Evolutionary conservation across 2,113 vertebrate species (phyloP).

Genomic region (Hiodon alosoides): DNA sequence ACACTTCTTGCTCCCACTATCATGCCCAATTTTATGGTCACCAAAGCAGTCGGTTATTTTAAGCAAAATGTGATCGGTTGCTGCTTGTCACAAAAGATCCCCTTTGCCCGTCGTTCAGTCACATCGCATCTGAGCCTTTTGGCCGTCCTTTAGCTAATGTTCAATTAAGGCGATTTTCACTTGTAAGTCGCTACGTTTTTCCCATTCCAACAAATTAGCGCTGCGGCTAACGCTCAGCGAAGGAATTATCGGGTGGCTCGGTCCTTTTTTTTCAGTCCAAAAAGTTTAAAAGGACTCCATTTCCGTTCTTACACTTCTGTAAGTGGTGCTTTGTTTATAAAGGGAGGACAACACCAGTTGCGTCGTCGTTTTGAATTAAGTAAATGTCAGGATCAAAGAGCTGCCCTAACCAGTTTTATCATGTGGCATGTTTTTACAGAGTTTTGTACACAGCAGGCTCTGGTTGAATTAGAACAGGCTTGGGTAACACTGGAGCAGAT

Average conservation of each 20-base stretch:
- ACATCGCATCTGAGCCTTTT: conserved; percentile 83
- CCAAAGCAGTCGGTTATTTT: too few species aligned
- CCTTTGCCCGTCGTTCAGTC: conserved; percentile 74
- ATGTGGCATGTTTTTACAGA: too few species aligned
- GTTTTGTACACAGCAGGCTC: conserved; percentile 49
- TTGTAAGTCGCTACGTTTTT: conserved; percentile 98
- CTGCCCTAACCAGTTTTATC: conserved; percentile 33
- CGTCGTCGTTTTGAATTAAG: not conserved
- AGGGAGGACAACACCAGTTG: too few species aligned
- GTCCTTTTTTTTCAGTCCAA: conserved; percentile 78
- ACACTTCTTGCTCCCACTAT: too few species aligned
- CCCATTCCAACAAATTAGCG: conserved; percentile 92
- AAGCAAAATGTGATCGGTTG: too few species aligned
- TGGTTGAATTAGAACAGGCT: conserved; percentile 66
- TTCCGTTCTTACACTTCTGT: conserved; percentile 47
- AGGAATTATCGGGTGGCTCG: conserved; percentile 90
- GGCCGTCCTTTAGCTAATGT: conserved; percentile 84
- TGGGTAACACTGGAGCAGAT: conserved; percentile 74
- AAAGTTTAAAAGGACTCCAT: conserved; percentile 49
- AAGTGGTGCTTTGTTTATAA: conserved; percentile 20
- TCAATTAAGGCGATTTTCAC: conserved; percentile 97
- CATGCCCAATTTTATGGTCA: too few species aligned
- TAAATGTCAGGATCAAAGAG: conserved; percentile 46
- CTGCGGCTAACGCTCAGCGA: conserved; percentile 86
- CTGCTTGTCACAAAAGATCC: conserved; percentile 35